Percentiles rank a stretch among this genome's conserved stretches.
Evolutionary conservation across 1,140 invertebrate species (phyloP).

Genomic region (Rhagoletis pomonella): DNA sequence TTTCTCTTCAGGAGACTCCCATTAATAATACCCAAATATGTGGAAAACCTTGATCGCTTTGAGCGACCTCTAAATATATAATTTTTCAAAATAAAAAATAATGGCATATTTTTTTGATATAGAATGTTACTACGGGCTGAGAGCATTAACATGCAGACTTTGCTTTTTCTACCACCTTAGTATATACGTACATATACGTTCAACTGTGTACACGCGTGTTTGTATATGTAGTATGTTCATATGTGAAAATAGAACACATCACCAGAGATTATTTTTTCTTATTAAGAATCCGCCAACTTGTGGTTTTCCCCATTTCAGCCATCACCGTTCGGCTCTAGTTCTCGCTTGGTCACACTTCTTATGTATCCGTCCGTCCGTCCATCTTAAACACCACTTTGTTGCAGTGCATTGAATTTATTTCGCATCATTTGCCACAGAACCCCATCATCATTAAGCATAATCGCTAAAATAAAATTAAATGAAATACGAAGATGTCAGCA

Average conservation of each 20-base stretch:
- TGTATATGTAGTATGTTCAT: not conserved
- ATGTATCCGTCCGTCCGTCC: not conserved
- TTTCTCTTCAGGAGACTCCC: no score
- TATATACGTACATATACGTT: no score
- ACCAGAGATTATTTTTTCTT: not conserved
- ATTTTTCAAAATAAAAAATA: no score
- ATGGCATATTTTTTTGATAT: no score
- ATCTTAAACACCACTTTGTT: not conserved
- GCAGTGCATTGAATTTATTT: constrained; percentile 32
- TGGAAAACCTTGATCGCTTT: no score
- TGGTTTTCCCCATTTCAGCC: not conserved
- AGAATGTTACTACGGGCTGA: no score
- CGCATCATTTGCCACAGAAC: constrained; percentile 29
- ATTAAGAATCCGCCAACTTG: constrained; percentile 9
- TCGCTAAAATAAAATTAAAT: constrained; percentile 40
- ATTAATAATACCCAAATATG: no score
- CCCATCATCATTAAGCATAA: constrained; percentile 49
- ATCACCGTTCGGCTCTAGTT: not conserved
- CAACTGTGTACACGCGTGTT: no score
- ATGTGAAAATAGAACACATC: not conserved
- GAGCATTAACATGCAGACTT: no score
- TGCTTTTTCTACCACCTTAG: no score
- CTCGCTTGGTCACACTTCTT: not conserved
- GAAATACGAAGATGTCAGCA: constrained; percentile 22
- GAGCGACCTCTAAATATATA: no score